Evolutionary conservation across 2,888 invertebrate genomes (phyloP).

Genomic region (Eupithecia dodoneata): DNA sequence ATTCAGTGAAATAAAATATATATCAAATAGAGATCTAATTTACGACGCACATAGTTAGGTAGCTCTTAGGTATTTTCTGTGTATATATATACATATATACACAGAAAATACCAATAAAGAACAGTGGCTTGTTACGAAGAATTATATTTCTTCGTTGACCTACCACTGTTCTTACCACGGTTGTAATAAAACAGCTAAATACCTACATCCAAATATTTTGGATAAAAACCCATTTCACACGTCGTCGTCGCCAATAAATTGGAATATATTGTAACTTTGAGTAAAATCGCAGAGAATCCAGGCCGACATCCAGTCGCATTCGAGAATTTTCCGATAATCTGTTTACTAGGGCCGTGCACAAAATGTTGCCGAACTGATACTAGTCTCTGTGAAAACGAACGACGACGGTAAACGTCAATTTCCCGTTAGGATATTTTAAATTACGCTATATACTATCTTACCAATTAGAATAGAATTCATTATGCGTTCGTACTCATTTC

Average conservation of each 20-base stretch:
- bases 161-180: background rate
- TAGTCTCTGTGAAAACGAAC: constrained; percentile 1
- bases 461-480: background rate
- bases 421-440: background rate
- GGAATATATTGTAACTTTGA: constrained; percentile 1
- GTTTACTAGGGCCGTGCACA: constrained; percentile 23
- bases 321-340: constrained; percentile 34
- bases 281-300: background rate
- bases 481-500: no score
- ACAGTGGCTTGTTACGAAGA: no score
- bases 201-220: background rate
- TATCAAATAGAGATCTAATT: background rate
- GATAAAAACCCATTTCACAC: background rate
- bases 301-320: constrained; percentile 10
- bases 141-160: background rate
- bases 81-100: no score
- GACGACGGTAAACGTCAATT: background rate
- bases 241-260: background rate
- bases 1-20: background rate
- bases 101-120: no score
- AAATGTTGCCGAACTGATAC: constrained; percentile 6
- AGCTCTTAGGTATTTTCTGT: background rate
- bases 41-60: background rate
- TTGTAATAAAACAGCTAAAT: background rate
- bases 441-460: background rate